Base-by-base conservation (phyloP, 2,888 invertebrate genomes). In the Andrena flavipes region DNA sequence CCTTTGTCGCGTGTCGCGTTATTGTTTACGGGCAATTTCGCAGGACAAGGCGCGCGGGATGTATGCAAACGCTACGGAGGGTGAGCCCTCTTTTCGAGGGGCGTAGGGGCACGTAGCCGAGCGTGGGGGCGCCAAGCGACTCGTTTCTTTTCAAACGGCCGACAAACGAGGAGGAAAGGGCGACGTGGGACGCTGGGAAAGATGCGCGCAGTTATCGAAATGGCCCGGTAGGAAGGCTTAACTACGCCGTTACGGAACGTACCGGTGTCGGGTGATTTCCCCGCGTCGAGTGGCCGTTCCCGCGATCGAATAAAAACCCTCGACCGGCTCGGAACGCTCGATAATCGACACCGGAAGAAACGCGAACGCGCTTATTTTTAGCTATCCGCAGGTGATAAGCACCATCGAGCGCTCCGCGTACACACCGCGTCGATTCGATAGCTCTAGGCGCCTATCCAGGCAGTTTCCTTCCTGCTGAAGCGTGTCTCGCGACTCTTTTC, bases 21-120 rank as follows among this genome's bases (percentile, higher is more conserved):
- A 84, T 84, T 82, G 84, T 84, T 82, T 82, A 78, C 82, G 78
- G 76, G 78, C 82, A 84, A 84, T 84, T 84, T 78, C 82, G 82
- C 78, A 65, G 84, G 78, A 76, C 84, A 78, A 84, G 71, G 75
- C 64, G 65, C 23, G 7, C 72, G 75, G 64, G 72, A 78, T 78
- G 78, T 76, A 76, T 78, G 75, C 75, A 56, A 82, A 70, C 72
- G 60, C 30, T n/a, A 59, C 8, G 51, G 48, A 29, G 7, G 29
- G 4, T n/a, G 63, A 59, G 35, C 42, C 30, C 68, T 59, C 33
- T 30, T 70, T 51, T 30, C 2, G 30, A 8, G 63, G 56, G 65
- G 62, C 65, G 13, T 29, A 8, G 60, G 49, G 49, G 68, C 49
- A 56, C 20, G 71, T 49, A 51, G 20, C 63, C 63, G 73, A 63